Evolutionary conservation across 2,888 invertebrate species (phyloP), one percentile per base, ranked within the genome.

Genomic region (Itoplectis maculator): DNA sequence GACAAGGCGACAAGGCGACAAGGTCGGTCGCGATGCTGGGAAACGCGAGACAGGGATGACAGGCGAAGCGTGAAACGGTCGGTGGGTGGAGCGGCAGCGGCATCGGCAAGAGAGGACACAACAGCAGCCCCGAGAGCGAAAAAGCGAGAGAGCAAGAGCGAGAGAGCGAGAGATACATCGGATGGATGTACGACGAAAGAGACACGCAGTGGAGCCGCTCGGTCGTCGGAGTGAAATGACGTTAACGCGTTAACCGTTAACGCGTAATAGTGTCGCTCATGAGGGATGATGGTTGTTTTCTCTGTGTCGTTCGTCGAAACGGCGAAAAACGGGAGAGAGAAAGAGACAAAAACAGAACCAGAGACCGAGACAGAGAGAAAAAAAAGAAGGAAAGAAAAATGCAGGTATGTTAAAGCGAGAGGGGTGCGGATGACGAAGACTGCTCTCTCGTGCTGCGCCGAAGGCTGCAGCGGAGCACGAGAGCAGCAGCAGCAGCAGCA

Each of bases 241-340:
- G 88, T 88, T 88, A 88, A 88, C 85, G 86, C 87, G 87, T 88
- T 86, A 88, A 87, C 85, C 81, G 86, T 87, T 86, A 86, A 88
- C 82, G 80, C 79, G 76, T 63, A 75, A 83, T 79, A 80, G 77
- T 84, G 66, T 66, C 73, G 20, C 63, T 83, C 69, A 51, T 29
- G 68, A 56, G 54, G 45, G 59, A 65, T 63, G 61, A n/a, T 35
- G 49, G 56, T 42, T 59, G 61, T 74, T 63, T 49, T 51, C 37
- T 79, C 29, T 63, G 69, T 56, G 54, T 37, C 47, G 42, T 81
- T 75, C 59, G 70, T n/a, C 8, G 63, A 54, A 49, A 54, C 49
- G 73, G 72, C 9, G 69, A 70, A 77, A 69, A 66, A 18, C 47
- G 15, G n/a, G 42, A 6, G 20, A 23, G 20, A 23, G 0, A 54